Conservation (phyloP, 2,113 vertebrate species). For the Glaucomys volans region DNA sequence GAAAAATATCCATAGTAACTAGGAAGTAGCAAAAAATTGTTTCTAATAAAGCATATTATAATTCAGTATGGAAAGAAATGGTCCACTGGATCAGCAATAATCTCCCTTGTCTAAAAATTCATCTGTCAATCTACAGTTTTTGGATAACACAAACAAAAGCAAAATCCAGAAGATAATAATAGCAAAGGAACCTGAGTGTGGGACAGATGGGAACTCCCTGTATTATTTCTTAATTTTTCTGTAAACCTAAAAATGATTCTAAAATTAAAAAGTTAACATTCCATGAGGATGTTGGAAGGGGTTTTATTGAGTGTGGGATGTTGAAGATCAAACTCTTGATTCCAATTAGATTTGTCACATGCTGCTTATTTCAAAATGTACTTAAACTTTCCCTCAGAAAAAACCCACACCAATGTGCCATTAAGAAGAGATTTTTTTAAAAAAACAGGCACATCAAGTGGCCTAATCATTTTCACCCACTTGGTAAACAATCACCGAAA, state of each 20-base stretch:
- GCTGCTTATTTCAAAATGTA: not conserved
- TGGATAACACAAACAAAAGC: not conserved
- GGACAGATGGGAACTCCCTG: not conserved
- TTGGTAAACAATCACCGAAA: not conserved
- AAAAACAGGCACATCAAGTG: not conserved
- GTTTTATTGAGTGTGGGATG: not conserved
- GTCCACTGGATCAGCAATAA: not conserved
- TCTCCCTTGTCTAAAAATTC: not conserved
- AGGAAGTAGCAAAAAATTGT: not conserved
- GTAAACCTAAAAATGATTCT: not conserved
- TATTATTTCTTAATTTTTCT: conserved; percentile 12
- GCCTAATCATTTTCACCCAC: not conserved
- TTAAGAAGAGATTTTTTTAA: not conserved
- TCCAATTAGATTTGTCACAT: not conserved
- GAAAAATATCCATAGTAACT: not conserved
- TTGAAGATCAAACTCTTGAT: not conserved
- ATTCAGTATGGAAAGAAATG: not conserved
- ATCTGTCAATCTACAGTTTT: not conserved
- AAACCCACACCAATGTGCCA: not conserved
- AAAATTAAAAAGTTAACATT: not conserved
- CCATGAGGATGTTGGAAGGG: not conserved
- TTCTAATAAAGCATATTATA: conserved; percentile 1
- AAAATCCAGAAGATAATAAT: conserved; percentile 15
- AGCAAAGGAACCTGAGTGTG: not conserved
- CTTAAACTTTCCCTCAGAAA: not conserved